Evolutionary conservation across 2,888 invertebrate species (phyloP), one percentile per base, ranked within the genome.

Genomic region (Meandrusa payeni): DNA sequence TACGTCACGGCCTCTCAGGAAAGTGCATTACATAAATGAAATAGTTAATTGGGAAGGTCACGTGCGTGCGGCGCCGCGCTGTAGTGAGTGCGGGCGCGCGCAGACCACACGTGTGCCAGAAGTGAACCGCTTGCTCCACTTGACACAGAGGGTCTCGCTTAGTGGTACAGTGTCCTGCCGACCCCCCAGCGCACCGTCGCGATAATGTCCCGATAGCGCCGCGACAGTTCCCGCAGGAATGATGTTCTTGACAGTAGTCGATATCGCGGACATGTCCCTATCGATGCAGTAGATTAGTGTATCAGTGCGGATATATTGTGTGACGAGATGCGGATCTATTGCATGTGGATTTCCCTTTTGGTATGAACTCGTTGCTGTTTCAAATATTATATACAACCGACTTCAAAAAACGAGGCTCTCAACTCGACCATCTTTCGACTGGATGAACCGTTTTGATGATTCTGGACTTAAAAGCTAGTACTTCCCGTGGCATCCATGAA

Each of bases 41-140:
- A 79, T 77, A 70, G 61, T 77, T 85, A 83, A 85, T 85, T 79
- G 79, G 74, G 79, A 86, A 86, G 86, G 86, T 85, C 86, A 77
- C 63, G 59, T 61, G 69, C 65, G 64, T 61, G 67, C 47, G 48
- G 47, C 52, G 51, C 48, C 43, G 68, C 60, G 64, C 64, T 64
- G 76, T 81, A 85, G 85, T 85, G 65, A 71, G 64, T 51, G 71
- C 62, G 79, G 78, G 77, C 82, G 79, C 83, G 83, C 76, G 71
- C 79, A 74, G 54, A 61, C 52, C 83, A 78, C 86, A 80, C 86
- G 85, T 80, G 83, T 83, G 80, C 76, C 81, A 86, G 86, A 85
- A 76, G 82, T 75, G 76, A 70, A 71, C 70, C 71, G 76, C 76
- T 77, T 72, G 71, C 71, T 70, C 61, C 57, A 57, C 66, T 69